Evolutionary conservation across 2,797 vertebrate genomes (phyloP).

Genomic region (Arvicola amphibius): DNA sequence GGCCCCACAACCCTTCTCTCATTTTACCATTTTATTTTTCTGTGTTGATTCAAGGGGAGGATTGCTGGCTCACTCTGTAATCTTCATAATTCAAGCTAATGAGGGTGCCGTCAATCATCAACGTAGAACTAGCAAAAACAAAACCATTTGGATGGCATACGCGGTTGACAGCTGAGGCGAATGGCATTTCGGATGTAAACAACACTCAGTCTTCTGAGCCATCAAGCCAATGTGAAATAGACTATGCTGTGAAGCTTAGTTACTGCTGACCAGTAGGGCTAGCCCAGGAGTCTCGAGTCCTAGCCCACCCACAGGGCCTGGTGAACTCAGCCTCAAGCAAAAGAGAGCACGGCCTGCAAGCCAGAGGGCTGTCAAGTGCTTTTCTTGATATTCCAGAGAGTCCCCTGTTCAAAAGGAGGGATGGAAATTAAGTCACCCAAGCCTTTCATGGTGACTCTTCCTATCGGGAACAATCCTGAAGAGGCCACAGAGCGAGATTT

Average conservation of each 20-base stretch:
- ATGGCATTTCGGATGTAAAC: constrained; percentile 36
- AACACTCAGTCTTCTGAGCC: not conserved
- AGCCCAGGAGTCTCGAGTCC: not conserved
- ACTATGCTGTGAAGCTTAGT: not conserved
- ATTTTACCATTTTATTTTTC: not conserved
- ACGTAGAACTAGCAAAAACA: constrained; percentile 22
- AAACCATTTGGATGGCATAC: not conserved
- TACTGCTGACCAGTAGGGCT: not conserved
- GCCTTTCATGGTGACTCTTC: constrained; percentile 33
- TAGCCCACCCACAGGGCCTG: not conserved
- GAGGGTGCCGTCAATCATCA: constrained; percentile 9
- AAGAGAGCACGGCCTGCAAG: not conserved
- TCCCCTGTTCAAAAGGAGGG: not conserved
- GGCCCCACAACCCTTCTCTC: rapidly evolving
- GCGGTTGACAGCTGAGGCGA: constrained; percentile 17
- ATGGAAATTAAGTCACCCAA: not conserved
- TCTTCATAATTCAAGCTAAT: constrained; percentile 52
- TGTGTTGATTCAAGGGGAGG: not conserved
- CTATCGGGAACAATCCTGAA: not conserved
- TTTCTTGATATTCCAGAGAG: constrained; percentile 12
- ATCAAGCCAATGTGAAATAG: not conserved
- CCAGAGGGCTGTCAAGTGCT: not conserved
- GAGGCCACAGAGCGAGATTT: not conserved
- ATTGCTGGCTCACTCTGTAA: constrained; percentile 16
- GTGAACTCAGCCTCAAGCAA: not conserved